Percentiles rank a stretch among this genome's conserved stretches.
Conservation (phyloP, 2,888 invertebrate species). For the Amorpha juglandis region DNA sequence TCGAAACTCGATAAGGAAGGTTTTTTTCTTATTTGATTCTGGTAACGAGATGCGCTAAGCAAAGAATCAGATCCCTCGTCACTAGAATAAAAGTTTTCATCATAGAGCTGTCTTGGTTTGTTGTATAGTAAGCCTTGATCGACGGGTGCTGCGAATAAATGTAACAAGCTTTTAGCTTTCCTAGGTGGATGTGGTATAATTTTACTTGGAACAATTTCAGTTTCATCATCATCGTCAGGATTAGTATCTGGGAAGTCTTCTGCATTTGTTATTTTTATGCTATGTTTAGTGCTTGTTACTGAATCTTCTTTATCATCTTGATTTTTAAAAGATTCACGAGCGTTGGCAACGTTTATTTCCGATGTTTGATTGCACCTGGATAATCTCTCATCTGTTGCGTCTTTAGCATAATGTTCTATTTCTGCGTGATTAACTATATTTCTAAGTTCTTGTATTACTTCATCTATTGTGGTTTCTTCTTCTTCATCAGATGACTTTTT, state of each 20-base stretch:
- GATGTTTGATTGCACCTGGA: constrained; percentile 73
- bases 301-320: constrained; percentile 80
- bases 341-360: constrained; percentile 70
- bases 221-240: constrained; percentile 81
- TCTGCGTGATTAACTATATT: constrained; percentile 94
- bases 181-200: constrained; percentile 92
- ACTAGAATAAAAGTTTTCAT: constrained; percentile 84
- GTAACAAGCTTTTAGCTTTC: constrained; percentile 88
- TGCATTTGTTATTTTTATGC: constrained; percentile 76
- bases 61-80: constrained; percentile 89
- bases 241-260: constrained; percentile 79
- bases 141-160: constrained; percentile 86
- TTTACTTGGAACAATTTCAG: constrained; percentile 90
- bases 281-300: constrained; percentile 81
- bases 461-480: constrained; percentile 93
- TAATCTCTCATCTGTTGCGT: constrained; percentile 61
- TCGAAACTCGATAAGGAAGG: constrained; percentile 68
- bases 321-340: constrained; percentile 64
- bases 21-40: constrained; percentile 67
- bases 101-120: constrained; percentile 82
- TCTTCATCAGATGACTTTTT: constrained; percentile 85
- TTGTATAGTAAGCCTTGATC: constrained; percentile 84
- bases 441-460: constrained; percentile 92
- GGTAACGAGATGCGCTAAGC: constrained; percentile 85
- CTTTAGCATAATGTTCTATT: constrained; percentile 85